phyloP scores from a whole-genome alignment of 2,888 invertebrate genomes.

The Cephalotes varians region DNA sequence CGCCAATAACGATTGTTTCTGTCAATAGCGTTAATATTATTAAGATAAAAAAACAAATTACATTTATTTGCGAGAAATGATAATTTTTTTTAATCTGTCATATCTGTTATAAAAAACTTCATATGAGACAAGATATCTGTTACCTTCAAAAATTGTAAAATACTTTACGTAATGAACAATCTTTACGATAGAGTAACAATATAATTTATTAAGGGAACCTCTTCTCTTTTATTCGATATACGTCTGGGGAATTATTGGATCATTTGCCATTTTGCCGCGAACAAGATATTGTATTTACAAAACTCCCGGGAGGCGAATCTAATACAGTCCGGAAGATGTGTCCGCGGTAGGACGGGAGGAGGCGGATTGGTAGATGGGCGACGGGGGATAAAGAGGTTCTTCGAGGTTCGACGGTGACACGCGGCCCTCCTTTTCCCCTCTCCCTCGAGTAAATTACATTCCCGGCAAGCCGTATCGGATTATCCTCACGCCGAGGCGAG shows the following conservation, averaged over 20 bases:
- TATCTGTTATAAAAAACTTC: background rate
- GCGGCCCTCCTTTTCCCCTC: background rate
- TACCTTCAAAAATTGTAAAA: background rate
- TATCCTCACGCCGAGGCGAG: constrained; percentile 61
- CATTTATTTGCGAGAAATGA: background rate
- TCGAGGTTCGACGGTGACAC: constrained; percentile 36
- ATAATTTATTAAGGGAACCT: constrained; percentile 14
- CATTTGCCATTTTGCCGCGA: constrained; percentile 38
- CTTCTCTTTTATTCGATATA: constrained; percentile 13
- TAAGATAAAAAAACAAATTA: background rate
- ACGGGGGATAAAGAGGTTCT: constrained; percentile 26
- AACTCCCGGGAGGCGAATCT: constrained; percentile 43
- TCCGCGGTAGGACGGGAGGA: constrained; percentile 7
- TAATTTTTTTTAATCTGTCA: background rate
- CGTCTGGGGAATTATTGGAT: constrained; percentile 30
- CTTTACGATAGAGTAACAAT: background rate
- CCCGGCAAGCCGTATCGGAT: constrained; percentile 68
- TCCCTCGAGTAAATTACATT: constrained; percentile 67
- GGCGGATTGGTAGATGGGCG: background rate
- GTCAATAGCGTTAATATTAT: background rate
- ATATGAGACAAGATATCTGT: background rate
- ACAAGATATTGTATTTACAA: constrained; percentile 51
- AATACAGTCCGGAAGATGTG: constrained; percentile 49
- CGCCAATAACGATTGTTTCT: too few species aligned
- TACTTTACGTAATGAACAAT: background rate